Evolutionary conservation across 2,113 vertebrate species (phyloP).

Genomic region (Callipepla squamata): DNA sequence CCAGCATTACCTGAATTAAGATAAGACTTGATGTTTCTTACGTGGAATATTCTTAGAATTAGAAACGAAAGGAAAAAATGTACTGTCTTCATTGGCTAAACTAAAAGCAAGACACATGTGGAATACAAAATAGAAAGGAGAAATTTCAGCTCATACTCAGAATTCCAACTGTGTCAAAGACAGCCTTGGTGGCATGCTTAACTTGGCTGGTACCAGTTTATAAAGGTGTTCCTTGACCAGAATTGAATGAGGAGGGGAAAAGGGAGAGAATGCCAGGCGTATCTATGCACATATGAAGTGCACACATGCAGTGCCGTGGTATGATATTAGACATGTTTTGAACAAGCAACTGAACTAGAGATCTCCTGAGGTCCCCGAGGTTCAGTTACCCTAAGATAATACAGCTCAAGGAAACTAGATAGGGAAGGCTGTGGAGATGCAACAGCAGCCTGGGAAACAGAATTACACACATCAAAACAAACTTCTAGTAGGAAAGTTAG

Average conservation of each 20-base stretch:
- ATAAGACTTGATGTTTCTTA: not conserved
- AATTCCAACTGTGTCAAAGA: not conserved
- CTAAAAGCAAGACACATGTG: fast-evolving
- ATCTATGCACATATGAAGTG: fast-evolving
- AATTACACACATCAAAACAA: not conserved
- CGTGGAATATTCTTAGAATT: not conserved
- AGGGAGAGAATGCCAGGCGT: not conserved
- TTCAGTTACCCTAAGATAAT: fast-evolving
- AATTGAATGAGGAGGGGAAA: not conserved
- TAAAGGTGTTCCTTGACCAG: not conserved
- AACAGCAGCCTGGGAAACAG: not conserved
- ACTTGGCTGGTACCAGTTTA: fast-evolving
- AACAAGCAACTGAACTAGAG: fast-evolving
- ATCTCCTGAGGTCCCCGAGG: not conserved
- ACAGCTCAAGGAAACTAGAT: not conserved
- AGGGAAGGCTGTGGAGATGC: fast-evolving
- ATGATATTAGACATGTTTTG: not conserved
- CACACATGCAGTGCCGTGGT: fast-evolving
- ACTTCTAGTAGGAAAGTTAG: not conserved
- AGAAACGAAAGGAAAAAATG: not conserved
- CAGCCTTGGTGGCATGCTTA: not conserved
- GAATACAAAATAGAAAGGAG: not conserved
- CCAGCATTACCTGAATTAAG: not conserved
- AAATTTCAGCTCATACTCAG: not conserved
- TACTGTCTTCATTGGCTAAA: not conserved